Evolutionary conservation across 2,113 vertebrate genomes (phyloP).

Genomic region (Agapornis roseicollis): DNA sequence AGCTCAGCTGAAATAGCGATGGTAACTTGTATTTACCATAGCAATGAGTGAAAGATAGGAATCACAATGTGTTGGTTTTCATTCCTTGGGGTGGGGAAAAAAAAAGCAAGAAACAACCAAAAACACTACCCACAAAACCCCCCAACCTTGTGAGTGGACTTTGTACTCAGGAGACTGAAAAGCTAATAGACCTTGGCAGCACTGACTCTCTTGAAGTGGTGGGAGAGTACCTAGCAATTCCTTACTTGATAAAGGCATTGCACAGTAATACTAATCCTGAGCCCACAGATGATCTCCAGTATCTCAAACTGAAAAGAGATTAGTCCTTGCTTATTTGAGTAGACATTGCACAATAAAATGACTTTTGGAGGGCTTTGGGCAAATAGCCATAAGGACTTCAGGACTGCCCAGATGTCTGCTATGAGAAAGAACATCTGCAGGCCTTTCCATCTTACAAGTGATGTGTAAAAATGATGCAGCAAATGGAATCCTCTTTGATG

Average conservation of each 20-base stretch:
- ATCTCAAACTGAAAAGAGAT: not conserved
- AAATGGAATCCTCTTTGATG: not conserved
- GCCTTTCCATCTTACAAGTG: not conserved
- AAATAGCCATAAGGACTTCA: not conserved
- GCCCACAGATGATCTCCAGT: not conserved
- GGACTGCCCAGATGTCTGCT: not conserved
- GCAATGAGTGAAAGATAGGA: not conserved
- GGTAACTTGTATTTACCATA: not conserved
- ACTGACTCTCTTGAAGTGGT: not conserved
- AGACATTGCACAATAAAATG: not conserved
- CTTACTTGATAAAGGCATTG: not conserved
- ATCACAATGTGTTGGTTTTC: slow-evolving; percentile 1
- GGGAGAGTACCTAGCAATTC: not conserved
- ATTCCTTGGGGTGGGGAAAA: not conserved
- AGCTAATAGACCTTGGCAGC: not conserved
- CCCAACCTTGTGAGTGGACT: not conserved
- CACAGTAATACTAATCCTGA: not conserved
- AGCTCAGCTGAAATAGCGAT: not conserved
- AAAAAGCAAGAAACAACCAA: not conserved
- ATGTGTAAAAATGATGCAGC: fast-evolving
- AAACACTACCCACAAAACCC: not conserved
- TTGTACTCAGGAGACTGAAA: not conserved
- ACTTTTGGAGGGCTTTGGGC: not conserved
- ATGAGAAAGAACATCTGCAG: not conserved
- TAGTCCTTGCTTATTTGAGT: not conserved